Evolutionary conservation across 2,888 invertebrate genomes (phyloP), one percentile per base, ranked within the genome.

Genomic region (Drepanosiphum platanoidis): DNA sequence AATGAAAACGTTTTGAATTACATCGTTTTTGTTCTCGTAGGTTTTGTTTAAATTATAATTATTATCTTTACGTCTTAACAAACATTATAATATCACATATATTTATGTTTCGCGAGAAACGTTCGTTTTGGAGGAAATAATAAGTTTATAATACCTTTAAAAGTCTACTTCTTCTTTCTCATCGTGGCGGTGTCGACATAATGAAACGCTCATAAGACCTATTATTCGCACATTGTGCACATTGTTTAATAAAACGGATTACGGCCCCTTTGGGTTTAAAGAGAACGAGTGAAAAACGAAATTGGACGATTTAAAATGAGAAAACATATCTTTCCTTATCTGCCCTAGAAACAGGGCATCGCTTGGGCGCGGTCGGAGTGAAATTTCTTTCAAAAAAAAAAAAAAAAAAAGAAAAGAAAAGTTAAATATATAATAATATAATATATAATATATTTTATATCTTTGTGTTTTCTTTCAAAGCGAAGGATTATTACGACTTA

Each of bases 211-310:
- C n/a, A 61, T 27, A 27, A 22, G n/a, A 61, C 61, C 61, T 61
- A 61, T 61, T 61, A 61, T 61, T 27, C 61, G 27, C 61, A 27
- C 61, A 61, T 61, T 61, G 61, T 61, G 61, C 61, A n/a, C 61
- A 61, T 22, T 52, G 1, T 61, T 61, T 61, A 61, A 61, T 61
- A 61, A n/a, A 22, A 61, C n/a, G 61, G 61, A 61, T 61, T 61
- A 61, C n/a, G n/a, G n/a, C n/a, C n/a, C n/a, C n/a, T n/a, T 61
- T 61, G 7, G n/a, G 9, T n/a, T 27, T 27, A 27, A 61, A 61
- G 61, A 61, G 61, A n/a, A 27, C 5, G 52, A 22, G 7, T 27
- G 27, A 61, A 7, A 8, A 27, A 61, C 22, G n/a, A 27, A 61
- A 61, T 61, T 61, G 61, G 27, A 61, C 61, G 2, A 7, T 61